Conservation (phyloP, 2,888 invertebrate species). For the Lordiphosa andalusiaca region DNA sequence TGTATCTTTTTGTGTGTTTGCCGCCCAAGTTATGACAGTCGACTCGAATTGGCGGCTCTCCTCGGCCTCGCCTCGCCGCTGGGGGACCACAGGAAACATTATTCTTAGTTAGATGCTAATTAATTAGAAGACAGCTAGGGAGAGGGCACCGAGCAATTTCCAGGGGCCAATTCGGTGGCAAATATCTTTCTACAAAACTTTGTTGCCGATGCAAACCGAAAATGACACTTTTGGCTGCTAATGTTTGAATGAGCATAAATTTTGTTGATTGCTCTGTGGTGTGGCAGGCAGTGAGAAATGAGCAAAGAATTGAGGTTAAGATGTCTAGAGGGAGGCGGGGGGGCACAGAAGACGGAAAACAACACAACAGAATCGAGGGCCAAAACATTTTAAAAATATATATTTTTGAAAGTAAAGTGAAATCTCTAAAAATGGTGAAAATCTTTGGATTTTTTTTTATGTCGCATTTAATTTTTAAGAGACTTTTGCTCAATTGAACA, state of each 20-base stretch:
- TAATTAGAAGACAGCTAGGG: constrained; percentile 50
- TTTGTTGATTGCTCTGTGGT: constrained; percentile 16
- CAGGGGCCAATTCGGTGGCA: constrained; percentile 28
- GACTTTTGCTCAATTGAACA: too few species aligned
- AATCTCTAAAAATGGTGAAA: too few species aligned
- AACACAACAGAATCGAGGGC: too few species aligned
- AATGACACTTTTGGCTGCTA: constrained; percentile 38
- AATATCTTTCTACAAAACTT: constrained; percentile 13
- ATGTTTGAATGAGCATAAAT: constrained; percentile 42
- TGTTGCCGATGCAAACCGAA: constrained; percentile 15
- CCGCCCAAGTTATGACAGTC: constrained; percentile 57
- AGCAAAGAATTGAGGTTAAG: too few species aligned
- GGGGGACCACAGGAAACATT: constrained; percentile 61
- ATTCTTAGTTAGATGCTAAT: constrained; percentile 74
- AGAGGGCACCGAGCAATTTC: constrained; percentile 18
- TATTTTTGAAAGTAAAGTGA: too few species aligned
- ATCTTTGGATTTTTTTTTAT: too few species aligned
- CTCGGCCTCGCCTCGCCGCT: neutral
- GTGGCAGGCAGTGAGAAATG: too few species aligned
- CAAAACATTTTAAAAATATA: too few species aligned
- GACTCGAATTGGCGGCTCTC: constrained; percentile 1
- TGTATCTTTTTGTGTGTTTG: constrained; percentile 39
- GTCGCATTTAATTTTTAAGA: too few species aligned
- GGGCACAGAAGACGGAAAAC: too few species aligned
- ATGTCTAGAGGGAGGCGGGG: too few species aligned